phyloP scores from a whole-genome alignment of 1,140 invertebrate genomes.

The Ceratina australensis region DNA sequence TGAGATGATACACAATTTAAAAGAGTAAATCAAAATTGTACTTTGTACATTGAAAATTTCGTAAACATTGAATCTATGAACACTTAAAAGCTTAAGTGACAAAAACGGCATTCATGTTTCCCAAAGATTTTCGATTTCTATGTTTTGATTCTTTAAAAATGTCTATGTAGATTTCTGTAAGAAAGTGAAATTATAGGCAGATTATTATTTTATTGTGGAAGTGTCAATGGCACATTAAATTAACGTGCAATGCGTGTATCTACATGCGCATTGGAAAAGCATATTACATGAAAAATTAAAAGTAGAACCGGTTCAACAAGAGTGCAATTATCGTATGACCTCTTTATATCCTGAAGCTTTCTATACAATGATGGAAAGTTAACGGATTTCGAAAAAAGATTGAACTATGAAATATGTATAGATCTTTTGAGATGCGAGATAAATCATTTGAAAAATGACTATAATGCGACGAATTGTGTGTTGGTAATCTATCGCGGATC shows the following conservation, averaged over 20 bases:
- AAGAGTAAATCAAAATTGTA: no score
- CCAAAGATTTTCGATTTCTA: no score
- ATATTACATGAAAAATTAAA: conserved; percentile 6
- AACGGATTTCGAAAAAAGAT: background rate
- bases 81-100: no score
- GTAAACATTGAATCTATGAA: no score
- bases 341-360: conserved; percentile 14
- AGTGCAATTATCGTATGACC: background rate
- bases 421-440: background rate
- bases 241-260: background rate
- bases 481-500: background rate
- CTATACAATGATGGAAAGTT: conserved; percentile 5
- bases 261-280: background rate
- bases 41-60: no score
- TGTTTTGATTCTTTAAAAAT: no score
- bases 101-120: no score
- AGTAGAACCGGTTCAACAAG: conserved; percentile 16
- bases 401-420: background rate
- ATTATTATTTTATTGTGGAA: background rate
- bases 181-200: background rate
- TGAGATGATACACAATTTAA: no score
- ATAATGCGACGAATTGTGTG: no score
- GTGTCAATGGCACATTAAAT: background rate
- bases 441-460: background rate
- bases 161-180: no score